A percentile compares a stretch with the other conserved stretches of the same genome.
Evolutionary conservation across 2,113 vertebrate genomes (phyloP).

Genomic region (Galbula dea): DNA sequence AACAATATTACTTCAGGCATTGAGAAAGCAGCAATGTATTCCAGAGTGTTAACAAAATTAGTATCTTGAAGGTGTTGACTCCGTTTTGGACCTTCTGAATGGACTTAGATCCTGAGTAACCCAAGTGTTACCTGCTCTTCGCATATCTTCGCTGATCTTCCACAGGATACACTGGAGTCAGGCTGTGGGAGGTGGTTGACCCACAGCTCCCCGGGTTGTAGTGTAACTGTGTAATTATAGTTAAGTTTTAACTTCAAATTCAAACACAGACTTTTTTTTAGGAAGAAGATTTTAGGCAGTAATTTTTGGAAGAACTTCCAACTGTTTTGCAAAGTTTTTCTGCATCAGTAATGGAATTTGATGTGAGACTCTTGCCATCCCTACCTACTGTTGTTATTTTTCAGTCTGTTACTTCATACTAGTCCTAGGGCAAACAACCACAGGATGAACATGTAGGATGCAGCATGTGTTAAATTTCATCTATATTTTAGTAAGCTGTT

Average conservation of each 20-base stretch:
- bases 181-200: neutral
- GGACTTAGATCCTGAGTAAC: neutral
- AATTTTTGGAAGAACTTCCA: neutral
- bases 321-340: neutral
- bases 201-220: neutral
- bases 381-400: neutral
- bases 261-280: neutral
- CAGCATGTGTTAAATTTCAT: neutral
- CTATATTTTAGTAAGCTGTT: neutral
- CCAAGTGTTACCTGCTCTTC: neutral
- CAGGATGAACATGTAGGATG: too few species aligned
- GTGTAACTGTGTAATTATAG: neutral
- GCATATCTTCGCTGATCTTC: neutral
- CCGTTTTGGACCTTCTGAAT: neutral
- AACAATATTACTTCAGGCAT: neutral
- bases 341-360: neutral
- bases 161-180: neutral
- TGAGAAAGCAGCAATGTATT: neutral
- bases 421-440: neutral
- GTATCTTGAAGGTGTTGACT: neutral
- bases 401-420: neutral
- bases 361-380: neutral
- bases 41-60: neutral
- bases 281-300: neutral
- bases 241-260: neutral